These are phyloP conservation scores for Lepidotrigona ventralis DNA, from an alignment of 1,140 invertebrate species.

Conservation along the genomic window DNA sequence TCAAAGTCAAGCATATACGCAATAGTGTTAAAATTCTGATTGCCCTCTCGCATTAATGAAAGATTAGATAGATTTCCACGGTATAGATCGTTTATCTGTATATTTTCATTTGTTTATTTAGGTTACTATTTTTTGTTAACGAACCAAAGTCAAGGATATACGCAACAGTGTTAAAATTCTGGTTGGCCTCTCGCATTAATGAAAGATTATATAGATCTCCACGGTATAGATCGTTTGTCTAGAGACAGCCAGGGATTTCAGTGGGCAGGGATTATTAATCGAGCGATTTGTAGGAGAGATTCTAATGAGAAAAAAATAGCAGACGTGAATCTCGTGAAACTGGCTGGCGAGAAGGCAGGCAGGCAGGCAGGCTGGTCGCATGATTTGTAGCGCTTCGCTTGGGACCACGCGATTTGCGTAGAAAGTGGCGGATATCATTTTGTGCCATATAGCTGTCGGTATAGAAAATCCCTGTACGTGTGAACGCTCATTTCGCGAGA, in stretches of 20 bases:
- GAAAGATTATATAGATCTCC: not conserved
- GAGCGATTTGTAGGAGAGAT: not conserved
- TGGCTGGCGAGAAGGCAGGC: not conserved
- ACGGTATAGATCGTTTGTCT: not conserved
- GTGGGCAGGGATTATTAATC: not conserved
- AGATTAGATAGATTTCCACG: not conserved
- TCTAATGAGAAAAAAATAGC: conserved; percentile 8
- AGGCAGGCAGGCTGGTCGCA: not conserved
- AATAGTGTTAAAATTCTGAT: too few relatives aligned
- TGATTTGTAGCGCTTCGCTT: conserved; percentile 22
- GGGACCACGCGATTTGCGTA: conserved; percentile 1
- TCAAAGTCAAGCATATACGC: too few relatives aligned
- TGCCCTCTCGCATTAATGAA: not conserved
- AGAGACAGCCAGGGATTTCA: not conserved
- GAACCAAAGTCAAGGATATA: too few relatives aligned
- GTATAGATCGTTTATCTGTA: not conserved
- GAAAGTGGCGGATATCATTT: conserved; percentile 27
- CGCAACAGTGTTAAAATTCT: too few relatives aligned
- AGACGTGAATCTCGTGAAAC: conserved; percentile 29
- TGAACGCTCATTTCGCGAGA: not conserved
- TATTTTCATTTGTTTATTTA: too few relatives aligned
- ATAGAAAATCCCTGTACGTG: conserved; percentile 3
- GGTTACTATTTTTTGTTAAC: too few relatives aligned
- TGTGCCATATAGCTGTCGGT: not conserved
- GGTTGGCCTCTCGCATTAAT: not conserved